These are phyloP conservation scores for Papilio xuthus DNA, from an alignment of 1,140 invertebrate genomes.

Conservation along the genomic window DNA sequence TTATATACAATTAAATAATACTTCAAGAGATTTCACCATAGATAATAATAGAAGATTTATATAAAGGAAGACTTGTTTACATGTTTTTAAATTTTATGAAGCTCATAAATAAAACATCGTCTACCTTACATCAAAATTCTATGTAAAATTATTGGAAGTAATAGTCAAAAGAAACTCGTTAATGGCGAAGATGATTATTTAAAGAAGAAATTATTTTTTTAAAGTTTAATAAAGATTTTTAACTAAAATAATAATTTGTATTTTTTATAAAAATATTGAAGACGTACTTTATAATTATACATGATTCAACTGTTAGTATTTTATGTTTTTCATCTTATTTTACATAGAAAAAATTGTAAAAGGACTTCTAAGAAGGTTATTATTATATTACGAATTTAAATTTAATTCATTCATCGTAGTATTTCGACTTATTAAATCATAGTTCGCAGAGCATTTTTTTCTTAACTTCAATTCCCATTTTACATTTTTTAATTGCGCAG, in stretches of 20 bases:
- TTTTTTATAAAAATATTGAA: not conserved
- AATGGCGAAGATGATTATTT: not conserved
- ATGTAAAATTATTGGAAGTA: not conserved
- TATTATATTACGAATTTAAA: too few relatives aligned
- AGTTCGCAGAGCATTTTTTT: too few relatives aligned
- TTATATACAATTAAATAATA: too few relatives aligned
- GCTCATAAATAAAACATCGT: not conserved
- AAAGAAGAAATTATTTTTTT: not conserved
- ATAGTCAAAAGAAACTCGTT: not conserved
- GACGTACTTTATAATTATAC: not conserved
- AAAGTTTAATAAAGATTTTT: not conserved
- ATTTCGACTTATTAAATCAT: too few relatives aligned
- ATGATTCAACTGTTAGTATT: not conserved
- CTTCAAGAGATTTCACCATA: too few relatives aligned
- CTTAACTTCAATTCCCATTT: too few relatives aligned
- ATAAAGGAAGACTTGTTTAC: not conserved
- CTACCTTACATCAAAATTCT: not conserved
- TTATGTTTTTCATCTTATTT: not conserved
- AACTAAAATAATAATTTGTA: not conserved
- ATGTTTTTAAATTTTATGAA: not conserved
- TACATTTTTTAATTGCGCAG: too few relatives aligned
- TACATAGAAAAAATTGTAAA: not conserved
- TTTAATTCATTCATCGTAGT: too few relatives aligned
- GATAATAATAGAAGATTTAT: too few relatives aligned
- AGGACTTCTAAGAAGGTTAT: not conserved